These are phyloP conservation scores for Anoplolepis gracilipes DNA, from an alignment of 1,140 invertebrate genomes.

Conservation along the genomic window DNA sequence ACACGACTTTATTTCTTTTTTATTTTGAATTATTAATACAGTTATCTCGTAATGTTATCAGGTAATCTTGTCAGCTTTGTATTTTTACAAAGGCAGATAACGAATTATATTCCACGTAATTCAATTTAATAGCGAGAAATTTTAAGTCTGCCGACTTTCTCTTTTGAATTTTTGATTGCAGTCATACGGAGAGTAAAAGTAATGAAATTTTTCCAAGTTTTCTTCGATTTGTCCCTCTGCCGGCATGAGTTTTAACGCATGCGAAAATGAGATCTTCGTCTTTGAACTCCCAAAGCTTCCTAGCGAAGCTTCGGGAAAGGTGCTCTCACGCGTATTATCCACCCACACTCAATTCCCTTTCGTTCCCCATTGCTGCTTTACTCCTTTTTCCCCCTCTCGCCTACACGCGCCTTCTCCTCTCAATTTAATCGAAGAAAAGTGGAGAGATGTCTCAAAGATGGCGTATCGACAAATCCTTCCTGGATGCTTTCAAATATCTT, in stretches of 20 bases:
- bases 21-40: conserved; percentile 31
- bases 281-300: conserved; percentile 50
- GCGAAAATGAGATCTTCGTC: conserved; percentile 49
- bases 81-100: conserved; percentile 21
- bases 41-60: neutral
- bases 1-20: neutral
- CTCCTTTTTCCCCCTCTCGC: neutral
- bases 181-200: conserved; percentile 27
- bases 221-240: conserved; percentile 22
- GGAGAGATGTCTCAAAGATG: conserved; percentile 38
- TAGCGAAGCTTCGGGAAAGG: conserved; percentile 15
- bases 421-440: conserved; percentile 59
- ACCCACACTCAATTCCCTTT: conserved; percentile 38
- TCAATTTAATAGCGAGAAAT: conserved; percentile 3
- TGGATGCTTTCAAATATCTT: conserved; percentile 56
- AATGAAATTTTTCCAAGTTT: conserved; percentile 43
- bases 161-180: conserved; percentile 6
- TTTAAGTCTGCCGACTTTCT: neutral
- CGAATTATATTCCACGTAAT: neutral
- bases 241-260: conserved; percentile 42
- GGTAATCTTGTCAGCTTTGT: conserved; percentile 19
- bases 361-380: neutral
- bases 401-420: conserved; percentile 36
- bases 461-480: conserved; percentile 44
- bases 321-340: conserved; percentile 57